These are phyloP conservation scores for Arremon aurantiirostris DNA, from an alignment of 2,797 vertebrate species.

Conservation along the genomic window DNA sequence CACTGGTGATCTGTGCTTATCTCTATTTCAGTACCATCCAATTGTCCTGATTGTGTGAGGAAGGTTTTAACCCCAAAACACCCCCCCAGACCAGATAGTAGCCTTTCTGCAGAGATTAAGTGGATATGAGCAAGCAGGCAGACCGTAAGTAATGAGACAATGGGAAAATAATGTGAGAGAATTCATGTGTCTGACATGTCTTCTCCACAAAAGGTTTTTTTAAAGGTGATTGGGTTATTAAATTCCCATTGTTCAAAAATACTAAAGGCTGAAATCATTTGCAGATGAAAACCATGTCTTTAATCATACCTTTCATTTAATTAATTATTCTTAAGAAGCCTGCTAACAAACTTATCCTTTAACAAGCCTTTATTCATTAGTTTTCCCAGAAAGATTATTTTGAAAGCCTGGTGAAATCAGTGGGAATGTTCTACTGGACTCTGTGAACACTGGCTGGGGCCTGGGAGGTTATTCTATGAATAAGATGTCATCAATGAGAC, in stretches of 20 bases:
- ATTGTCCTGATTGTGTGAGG: not conserved
- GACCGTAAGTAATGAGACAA: not conserved
- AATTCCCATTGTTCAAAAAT: conserved; percentile 1
- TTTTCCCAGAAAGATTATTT: conserved; percentile 17
- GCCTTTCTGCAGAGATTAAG: not conserved
- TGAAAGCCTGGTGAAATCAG: not conserved
- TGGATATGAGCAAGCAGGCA: not conserved
- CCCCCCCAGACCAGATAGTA: not conserved
- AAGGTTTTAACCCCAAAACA: not conserved
- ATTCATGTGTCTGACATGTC: not conserved
- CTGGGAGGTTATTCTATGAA: not conserved
- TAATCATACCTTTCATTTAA: not conserved
- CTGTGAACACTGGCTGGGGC: not conserved
- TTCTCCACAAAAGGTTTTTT: not conserved
- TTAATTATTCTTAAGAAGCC: conserved; percentile 27
- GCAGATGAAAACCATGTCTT: not conserved
- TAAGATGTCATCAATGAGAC: not conserved
- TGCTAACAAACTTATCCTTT: conserved; percentile 10
- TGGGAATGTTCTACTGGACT: not conserved
- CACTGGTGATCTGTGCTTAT: not conserved
- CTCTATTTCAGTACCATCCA: not conserved
- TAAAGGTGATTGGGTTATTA: not conserved
- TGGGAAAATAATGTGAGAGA: not conserved
- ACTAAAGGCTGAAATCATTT: not conserved
- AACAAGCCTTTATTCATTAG: conserved; percentile 18